Evolutionary conservation across 2,888 invertebrate species (phyloP).

Genomic region (Machimus rusticus): DNA sequence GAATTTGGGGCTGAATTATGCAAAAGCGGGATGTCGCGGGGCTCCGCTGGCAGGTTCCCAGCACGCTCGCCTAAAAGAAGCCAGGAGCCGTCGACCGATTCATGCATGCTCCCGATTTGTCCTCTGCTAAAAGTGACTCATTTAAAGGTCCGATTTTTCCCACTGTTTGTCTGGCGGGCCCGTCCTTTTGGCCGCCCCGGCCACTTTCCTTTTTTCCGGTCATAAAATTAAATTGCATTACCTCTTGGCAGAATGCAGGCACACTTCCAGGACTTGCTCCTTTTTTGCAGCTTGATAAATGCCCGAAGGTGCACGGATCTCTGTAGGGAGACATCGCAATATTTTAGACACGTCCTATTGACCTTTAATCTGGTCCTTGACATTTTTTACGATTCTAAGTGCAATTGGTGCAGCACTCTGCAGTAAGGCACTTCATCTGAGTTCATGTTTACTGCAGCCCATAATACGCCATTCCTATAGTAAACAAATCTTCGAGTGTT

Average conservation of each 20-base stretch:
- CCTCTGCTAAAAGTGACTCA: background rate
- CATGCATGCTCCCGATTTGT: background rate
- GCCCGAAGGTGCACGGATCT: background rate
- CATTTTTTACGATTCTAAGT: background rate
- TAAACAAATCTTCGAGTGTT: background rate
- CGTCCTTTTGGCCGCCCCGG: background rate
- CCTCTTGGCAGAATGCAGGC: background rate
- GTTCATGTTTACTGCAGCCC: background rate
- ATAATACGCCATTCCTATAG: background rate
- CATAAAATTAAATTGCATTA: background rate
- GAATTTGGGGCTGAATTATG: background rate
- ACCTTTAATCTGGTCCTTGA: background rate
- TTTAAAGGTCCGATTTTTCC: background rate
- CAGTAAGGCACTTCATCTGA: background rate
- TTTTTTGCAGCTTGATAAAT: background rate
- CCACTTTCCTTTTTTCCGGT: background rate
- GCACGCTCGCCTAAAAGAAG: background rate
- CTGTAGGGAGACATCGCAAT: background rate
- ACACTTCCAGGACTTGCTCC: background rate
- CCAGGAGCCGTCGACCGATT: background rate
- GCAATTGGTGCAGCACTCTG: background rate
- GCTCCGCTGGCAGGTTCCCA: background rate
- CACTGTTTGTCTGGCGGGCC: background rate
- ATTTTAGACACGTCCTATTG: background rate
- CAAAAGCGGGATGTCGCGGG: background rate